phyloP scores from a whole-genome alignment of 2,797 vertebrate genomes.

The Pantherophis alleghaniensis region DNA sequence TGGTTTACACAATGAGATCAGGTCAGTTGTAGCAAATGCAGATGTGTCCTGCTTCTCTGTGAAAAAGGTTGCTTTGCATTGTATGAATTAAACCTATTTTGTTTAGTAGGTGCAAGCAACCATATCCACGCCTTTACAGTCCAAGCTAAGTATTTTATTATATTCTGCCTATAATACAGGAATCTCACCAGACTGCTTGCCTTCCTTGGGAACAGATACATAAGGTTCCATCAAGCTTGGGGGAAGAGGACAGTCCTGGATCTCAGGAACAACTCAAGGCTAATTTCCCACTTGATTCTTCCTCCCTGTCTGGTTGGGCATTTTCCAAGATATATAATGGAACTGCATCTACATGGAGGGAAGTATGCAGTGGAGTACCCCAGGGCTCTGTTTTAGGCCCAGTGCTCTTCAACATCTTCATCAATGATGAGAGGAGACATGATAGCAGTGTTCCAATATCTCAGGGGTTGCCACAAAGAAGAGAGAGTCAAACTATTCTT shows the following conservation, averaged over 20 bases:
- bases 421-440: no score
- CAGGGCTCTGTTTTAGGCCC: no score
- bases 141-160: neutral
- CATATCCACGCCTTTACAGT: neutral
- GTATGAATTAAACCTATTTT: neutral
- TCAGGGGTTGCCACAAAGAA: no score
- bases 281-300: neutral
- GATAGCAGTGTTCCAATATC: no score
- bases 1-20: neutral
- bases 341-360: no score
- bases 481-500: no score
- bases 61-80: neutral
- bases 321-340: neutral
- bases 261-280: neutral
- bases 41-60: neutral
- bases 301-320: neutral
- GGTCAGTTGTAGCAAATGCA: neutral
- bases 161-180: neutral
- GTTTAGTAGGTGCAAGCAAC: neutral
- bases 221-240: neutral
- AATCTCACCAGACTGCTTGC: neutral
- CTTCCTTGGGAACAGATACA: neutral
- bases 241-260: neutral
- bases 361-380: no score
- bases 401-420: no score